Base-by-base conservation (phyloP, 2,888 invertebrate species). In the Cephus spinipes region DNA sequence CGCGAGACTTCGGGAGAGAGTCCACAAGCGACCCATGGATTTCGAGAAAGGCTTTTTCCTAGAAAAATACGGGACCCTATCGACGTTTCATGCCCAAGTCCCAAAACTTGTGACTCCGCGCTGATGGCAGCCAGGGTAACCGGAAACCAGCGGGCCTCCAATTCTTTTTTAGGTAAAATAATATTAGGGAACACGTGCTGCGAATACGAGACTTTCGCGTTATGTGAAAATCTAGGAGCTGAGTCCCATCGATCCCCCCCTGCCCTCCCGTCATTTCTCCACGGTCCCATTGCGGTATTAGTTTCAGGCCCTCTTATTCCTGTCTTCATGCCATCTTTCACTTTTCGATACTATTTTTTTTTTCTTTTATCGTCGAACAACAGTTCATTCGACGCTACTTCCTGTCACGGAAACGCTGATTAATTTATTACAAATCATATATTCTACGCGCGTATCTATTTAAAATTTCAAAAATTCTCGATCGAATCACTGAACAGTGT, bases 61-160 rank as follows among this genome's bases (percentile, higher is more conserved):
- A 69, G 31, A 32, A 30, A 32, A 11, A 15, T 15, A 69, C 11
- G 69, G 32, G 32, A 69, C 2, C 69, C 40, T 15, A 69, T 69
- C 30, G 69, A 15, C 69, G 69, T 30, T 69, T 69, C 69, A 32
- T 40, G 40, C 40, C 15, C 30, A 69, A 31, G 11, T 32, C 30
- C 69, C 30, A 32, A 31, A 30, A 32, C 11, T 32, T 32, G 11
- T 32, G 69, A 12, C 69, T 15, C 30, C 69, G 69, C 30, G 69
- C 31, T 31, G 69, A 69, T 30, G 32, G 82, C 15, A 1, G 0
- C 40, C 79, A 81, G 83, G 87, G 89, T 87, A 90, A 90, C 85
- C 85, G 83, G 85, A 90, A 87, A 89, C 89, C 88, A 74, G 76
- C 78, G 86, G 87, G 84, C 85, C 87, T 88, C 89, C 88, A 90